These are phyloP conservation scores for Lophotriccus pileatus DNA, from an alignment of 2,797 vertebrate species.

Conservation along the genomic window DNA sequence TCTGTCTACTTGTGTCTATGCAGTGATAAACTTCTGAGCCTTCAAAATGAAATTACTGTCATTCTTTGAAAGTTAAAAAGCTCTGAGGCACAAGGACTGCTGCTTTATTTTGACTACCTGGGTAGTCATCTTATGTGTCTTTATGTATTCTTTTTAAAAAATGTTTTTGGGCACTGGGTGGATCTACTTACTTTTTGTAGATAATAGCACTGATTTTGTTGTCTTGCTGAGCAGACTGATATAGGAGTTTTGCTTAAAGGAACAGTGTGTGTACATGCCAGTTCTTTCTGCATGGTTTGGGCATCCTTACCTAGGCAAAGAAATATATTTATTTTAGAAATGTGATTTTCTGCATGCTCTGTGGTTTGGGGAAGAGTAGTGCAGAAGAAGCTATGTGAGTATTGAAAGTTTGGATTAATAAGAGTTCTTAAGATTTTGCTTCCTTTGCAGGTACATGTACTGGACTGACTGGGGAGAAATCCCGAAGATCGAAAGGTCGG, in stretches of 20 bases:
- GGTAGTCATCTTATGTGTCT: not conserved
- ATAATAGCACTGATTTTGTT: not conserved
- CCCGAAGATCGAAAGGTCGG: conserved; percentile 94
- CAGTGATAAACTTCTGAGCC: not conserved
- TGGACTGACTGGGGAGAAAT: conserved; percentile 98
- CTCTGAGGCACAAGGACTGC: not conserved
- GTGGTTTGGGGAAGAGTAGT: not conserved
- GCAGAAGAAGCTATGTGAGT: not conserved
- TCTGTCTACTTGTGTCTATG: not conserved
- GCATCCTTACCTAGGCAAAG: not conserved
- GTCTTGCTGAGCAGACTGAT: not conserved
- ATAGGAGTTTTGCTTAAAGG: not conserved
- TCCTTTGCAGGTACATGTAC: conserved; percentile 89
- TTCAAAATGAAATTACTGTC: not conserved
- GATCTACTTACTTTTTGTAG: not conserved
- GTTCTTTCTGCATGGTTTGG: not conserved
- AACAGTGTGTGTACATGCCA: not conserved
- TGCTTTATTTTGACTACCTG: not conserved
- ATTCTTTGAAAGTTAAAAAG: not conserved
- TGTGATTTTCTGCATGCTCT: rapidly evolving
- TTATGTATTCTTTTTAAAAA: not conserved
- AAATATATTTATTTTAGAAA: not conserved
- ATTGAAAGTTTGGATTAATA: not conserved
- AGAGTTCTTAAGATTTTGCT: not conserved
- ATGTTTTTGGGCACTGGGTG: not conserved